Conservation (phyloP, 2,797 vertebrate species). For the Sphenodon punctatus region DNA sequence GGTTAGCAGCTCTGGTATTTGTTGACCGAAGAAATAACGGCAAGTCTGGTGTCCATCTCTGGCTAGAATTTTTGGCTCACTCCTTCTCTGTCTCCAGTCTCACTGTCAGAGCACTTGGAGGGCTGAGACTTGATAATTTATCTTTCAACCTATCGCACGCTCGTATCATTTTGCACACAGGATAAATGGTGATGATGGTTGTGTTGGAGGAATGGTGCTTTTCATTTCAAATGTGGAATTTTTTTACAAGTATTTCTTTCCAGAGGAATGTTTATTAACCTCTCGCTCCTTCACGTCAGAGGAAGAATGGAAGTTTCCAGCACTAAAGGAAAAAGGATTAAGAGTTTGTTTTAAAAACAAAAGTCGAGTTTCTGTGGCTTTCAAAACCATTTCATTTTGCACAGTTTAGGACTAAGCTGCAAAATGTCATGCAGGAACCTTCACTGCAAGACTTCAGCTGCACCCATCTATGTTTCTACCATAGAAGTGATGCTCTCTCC, state of each 20-base stretch:
- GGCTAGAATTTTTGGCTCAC: constrained; percentile 53
- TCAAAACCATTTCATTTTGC: no score
- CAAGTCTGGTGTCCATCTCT: constrained; percentile 43
- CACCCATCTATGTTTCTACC: constrained; percentile 62
- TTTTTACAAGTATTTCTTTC: constrained; percentile 26
- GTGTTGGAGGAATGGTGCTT: constrained; percentile 35
- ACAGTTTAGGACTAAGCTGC: constrained; percentile 34
- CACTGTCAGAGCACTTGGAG: constrained; percentile 51
- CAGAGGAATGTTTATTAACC: constrained; percentile 37
- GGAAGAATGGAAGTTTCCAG: constrained; percentile 65
- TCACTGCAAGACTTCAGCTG: constrained; percentile 33
- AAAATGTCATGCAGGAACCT: constrained; percentile 63
- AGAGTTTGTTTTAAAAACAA: constrained; percentile 53
- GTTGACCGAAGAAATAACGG: constrained; percentile 47
- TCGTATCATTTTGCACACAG: constrained; percentile 48
- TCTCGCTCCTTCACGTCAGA: constrained; percentile 42
- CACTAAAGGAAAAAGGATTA: constrained; percentile 59
- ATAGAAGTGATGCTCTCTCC: constrained; percentile 62
- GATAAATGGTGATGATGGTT: constrained; percentile 21
- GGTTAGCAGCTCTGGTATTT: constrained; percentile 53
- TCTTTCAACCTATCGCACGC: constrained; percentile 53
- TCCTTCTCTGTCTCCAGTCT: constrained; percentile 63
- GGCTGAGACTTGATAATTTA: constrained; percentile 39
- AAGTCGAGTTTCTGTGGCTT: constrained; percentile 32
- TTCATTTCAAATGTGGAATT: constrained; percentile 36